Evolutionary conservation across 2,797 vertebrate species (phyloP).

Genomic region (Rhynchotus rufescens): DNA sequence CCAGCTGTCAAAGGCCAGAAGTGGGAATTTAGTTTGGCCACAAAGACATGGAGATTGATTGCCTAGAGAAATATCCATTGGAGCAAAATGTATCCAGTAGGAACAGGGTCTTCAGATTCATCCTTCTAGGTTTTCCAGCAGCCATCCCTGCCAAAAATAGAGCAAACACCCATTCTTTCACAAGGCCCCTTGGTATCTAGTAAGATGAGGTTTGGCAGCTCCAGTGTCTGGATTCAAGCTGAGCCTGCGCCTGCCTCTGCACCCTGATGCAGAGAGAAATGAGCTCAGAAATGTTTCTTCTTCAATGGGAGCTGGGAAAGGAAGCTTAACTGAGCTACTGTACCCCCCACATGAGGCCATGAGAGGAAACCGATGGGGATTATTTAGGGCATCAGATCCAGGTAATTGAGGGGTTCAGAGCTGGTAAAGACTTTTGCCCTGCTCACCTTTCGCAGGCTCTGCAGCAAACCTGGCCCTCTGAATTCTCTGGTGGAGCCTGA

Average conservation of each 20-base stretch:
- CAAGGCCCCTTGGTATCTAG: constrained; percentile 46
- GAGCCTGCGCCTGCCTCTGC: constrained; percentile 11
- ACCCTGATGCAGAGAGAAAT: neutral
- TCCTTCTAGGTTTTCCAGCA: constrained; percentile 60
- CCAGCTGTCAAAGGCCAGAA: constrained; percentile 52
- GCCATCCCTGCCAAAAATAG: constrained; percentile 28
- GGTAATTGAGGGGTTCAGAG: neutral
- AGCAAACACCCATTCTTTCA: constrained; percentile 59
- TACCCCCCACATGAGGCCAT: neutral
- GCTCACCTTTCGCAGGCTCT: neutral
- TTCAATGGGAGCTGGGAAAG: neutral
- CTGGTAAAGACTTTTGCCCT: neutral
- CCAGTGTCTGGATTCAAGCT: constrained; percentile 46
- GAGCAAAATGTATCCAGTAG: neutral
- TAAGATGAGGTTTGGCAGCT: neutral
- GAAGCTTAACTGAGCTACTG: neutral
- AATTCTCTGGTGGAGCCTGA: neutral
- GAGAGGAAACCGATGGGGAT: neutral
- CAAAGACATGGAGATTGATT: constrained; percentile 13
- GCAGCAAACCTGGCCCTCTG: neutral
- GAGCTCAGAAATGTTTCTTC: neutral
- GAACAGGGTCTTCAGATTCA: constrained; percentile 18
- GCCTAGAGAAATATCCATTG: neutral
- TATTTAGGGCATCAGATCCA: neutral
- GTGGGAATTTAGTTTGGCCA: constrained; percentile 22